Conservation (phyloP, 2,113 vertebrate genomes). For the Alouatta palliata region DNA sequence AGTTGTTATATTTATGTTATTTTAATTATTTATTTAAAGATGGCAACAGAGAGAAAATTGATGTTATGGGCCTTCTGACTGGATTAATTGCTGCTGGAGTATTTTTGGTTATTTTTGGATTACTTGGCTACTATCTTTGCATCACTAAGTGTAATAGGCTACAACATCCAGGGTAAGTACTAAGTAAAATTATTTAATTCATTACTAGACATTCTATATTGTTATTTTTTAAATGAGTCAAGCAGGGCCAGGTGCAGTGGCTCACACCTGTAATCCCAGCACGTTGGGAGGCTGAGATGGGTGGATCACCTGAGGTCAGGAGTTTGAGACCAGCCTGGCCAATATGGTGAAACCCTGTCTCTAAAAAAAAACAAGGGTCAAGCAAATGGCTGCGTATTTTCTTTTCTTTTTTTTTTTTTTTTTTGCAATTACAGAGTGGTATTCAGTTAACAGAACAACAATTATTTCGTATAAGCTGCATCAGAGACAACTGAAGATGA, state of each 20-base stretch:
- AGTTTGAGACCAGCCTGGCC: too few species aligned
- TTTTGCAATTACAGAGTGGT: too few species aligned
- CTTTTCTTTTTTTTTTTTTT: too few species aligned
- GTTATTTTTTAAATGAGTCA: slow-evolving; percentile 18
- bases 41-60: slow-evolving; percentile 83
- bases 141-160: slow-evolving; percentile 82
- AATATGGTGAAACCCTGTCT: too few species aligned
- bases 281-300: too few species aligned
- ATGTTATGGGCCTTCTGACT: slow-evolving; percentile 92
- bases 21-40: slow-evolving; percentile 74
- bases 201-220: background rate
- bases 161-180: slow-evolving; percentile 79
- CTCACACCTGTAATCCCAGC: too few species aligned
- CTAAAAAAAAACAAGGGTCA: background rate
- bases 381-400: slow-evolving; percentile 2
- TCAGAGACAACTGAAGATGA: background rate
- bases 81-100: slow-evolving; percentile 91
- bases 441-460: too few species aligned
- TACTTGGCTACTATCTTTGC: slow-evolving; percentile 92
- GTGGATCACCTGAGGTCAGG: too few species aligned
- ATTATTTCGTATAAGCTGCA: too few species aligned
- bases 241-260: background rate
- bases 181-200: slow-evolving; percentile 33
- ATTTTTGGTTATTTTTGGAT: slow-evolving; percentile 83
- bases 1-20: slow-evolving; percentile 9